phyloP scores from a whole-genome alignment of 2,888 invertebrate species.

The Cryptocephalus moraei region DNA sequence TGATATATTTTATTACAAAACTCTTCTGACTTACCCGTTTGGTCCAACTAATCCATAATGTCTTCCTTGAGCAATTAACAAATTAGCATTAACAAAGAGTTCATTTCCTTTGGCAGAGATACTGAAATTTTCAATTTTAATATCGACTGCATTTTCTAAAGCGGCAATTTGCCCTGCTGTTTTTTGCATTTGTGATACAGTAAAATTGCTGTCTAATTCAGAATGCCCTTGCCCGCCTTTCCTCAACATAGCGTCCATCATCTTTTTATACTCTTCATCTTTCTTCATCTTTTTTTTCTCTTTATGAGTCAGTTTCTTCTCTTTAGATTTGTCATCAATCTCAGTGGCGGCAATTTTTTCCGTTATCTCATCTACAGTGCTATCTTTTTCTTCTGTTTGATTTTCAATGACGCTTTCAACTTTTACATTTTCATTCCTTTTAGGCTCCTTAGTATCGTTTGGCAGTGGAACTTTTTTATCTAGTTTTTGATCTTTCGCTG shows the following conservation, averaged over 20 bases:
- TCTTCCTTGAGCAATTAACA: constrained; percentile 86
- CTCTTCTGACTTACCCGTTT: constrained; percentile 61
- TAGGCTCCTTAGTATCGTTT: background rate
- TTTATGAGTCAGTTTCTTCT: constrained; percentile 78
- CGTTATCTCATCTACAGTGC: constrained; percentile 8
- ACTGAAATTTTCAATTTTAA: constrained; percentile 96
- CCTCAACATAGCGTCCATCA: constrained; percentile 73
- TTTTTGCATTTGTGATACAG: constrained; percentile 79
- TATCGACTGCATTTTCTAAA: constrained; percentile 89
- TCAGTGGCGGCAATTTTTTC: constrained; percentile 11
- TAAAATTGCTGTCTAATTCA: constrained; percentile 87
- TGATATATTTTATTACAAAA: background rate
- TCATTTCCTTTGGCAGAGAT: constrained; percentile 97
- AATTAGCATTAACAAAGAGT: constrained; percentile 89
- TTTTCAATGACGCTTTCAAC: constrained; percentile 1
- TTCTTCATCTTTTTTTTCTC: constrained; percentile 88
- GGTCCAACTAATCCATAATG: constrained; percentile 97
- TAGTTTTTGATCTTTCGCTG: constrained; percentile 2
- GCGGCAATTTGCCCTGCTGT: constrained; percentile 66
- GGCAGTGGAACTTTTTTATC: background rate
- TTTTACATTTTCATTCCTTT: constrained; percentile 3
- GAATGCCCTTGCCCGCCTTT: constrained; percentile 85
- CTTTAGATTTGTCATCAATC: constrained; percentile 26
- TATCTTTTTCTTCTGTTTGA: constrained; percentile 4
- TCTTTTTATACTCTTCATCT: constrained; percentile 78